These are phyloP conservation scores for Paratilapia polleni DNA, from an alignment of 2,113 vertebrate species.

Conservation along the genomic window DNA sequence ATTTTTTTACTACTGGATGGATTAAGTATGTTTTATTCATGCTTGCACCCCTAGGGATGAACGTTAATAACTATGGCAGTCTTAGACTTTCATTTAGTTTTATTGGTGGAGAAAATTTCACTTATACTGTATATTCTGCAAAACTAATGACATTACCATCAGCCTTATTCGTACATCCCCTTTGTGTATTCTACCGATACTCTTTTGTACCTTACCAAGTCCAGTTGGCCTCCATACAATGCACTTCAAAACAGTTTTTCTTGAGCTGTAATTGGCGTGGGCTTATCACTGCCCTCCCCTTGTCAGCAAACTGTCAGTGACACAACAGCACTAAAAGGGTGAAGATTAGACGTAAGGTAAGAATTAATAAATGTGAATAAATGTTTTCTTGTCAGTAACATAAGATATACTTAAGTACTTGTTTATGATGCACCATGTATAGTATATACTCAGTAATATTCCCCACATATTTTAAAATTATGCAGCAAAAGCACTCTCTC, in stretches of 20 bases:
- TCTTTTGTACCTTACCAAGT: neutral
- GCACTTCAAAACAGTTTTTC: neutral
- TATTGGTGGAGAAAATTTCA: neutral
- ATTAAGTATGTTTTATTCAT: neutral
- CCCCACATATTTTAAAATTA: neutral
- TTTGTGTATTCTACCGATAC: neutral
- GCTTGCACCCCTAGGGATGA: too few relatives aligned
- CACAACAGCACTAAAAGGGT: neutral
- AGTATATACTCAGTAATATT: neutral
- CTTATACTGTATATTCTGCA: neutral
- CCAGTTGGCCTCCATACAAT: neutral
- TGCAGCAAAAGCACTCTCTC: neutral
- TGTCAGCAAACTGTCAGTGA: neutral
- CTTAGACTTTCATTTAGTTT: neutral
- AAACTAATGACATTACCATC: neutral
- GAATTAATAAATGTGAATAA: neutral
- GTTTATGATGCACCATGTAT: neutral
- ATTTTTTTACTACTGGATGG: neutral
- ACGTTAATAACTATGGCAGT: too few relatives aligned
- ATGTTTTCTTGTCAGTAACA: neutral
- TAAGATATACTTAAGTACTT: neutral
- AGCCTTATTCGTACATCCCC: neutral
- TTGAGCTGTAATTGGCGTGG: slow-evolving; percentile 1
- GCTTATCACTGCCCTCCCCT: slow-evolving; percentile 44
- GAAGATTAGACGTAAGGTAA: slow-evolving; percentile 20